Base-by-base conservation (phyloP, 2,888 invertebrate species). In the Sialis lutaria region DNA sequence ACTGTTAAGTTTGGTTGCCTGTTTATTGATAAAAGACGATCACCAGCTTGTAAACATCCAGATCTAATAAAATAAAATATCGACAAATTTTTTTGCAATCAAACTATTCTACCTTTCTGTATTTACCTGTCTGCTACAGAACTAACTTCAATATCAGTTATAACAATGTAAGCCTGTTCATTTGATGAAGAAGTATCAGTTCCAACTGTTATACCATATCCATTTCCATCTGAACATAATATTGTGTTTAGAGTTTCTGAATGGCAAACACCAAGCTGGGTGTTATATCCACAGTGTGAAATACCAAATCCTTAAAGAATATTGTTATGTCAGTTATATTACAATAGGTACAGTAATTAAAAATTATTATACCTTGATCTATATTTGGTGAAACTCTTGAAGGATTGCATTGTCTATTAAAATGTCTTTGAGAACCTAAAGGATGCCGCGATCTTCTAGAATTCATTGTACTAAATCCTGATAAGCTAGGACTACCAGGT, bases 21-120 rank as follows among this genome's bases (percentile, higher is more conserved):
- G 58, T 92, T 91, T 44, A 92, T 79, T 4, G 85, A 79, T 63
- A 91, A 71, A 8, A 93, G 77, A 49, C 91, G 72, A 61, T 93
- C 92, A 44, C 91, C 82, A 41, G 77, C 70, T 69, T 83, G 82
- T 33, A 84, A 70, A 57, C 82, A 82, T 8, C 82, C 83, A 53
- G 78, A 79, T 55, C 82, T 81, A 44, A 44, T 37, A 37, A 37
- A 10, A 8, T 10, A 8, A 6, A 37, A 35, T n/a, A 35, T 9
- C n/a, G n/a, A 37, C 37, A 7, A 35, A n/a, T 9, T 35, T 35
- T 37, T 10, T 6, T 37, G 8, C n/a, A 37, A 8, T 6, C 6
- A 35, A 8, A 13, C n/a, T 22, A n/a, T 35, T 31, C 4, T 10
- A 39, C 35, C 10, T 2, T 9, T 12, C 40, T 10, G 44, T n/a